Evolutionary conservation across 1,140 invertebrate genomes (phyloP).

Genomic region (Phocides pigmalion): DNA sequence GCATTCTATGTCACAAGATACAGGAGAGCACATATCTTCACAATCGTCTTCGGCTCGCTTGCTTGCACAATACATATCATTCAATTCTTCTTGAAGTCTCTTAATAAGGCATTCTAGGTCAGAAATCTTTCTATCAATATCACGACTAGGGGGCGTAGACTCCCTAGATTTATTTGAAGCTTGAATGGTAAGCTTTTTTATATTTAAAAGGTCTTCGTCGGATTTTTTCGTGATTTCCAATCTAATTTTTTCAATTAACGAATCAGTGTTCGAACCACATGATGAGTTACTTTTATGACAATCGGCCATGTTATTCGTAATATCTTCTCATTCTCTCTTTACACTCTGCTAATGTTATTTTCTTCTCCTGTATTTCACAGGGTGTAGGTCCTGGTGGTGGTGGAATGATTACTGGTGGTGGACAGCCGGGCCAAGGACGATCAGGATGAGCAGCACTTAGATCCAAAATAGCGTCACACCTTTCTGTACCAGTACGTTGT

Average conservation of each 20-base stretch:
- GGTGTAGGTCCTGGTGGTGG: conserved; percentile 47
- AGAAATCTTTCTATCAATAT: conserved; percentile 55
- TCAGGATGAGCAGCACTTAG: conserved; percentile 44
- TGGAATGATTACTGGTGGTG: conserved; percentile 45
- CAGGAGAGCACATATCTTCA: background rate
- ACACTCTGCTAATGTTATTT: conserved; percentile 48
- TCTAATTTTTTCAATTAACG: conserved; percentile 41
- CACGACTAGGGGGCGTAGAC: conserved; percentile 13
- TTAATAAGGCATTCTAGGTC: conserved; percentile 57
- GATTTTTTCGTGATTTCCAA: conserved; percentile 33
- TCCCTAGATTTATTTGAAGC: conserved; percentile 33
- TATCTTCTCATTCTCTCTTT: conserved; percentile 59
- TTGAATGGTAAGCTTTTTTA: conserved; percentile 43
- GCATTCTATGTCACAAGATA: background rate
- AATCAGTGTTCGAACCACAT: conserved; percentile 32
- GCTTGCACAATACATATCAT: conserved; percentile 39
- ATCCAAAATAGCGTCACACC: conserved; percentile 54
- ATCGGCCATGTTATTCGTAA: conserved; percentile 51
- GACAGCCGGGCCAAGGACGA: conserved; percentile 53
- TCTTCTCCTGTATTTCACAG: conserved; percentile 50
- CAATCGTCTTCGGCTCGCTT: conserved; percentile 7
- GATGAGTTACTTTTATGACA: conserved; percentile 15
- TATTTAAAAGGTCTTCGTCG: conserved; percentile 35
- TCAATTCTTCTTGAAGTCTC: conserved; percentile 54
- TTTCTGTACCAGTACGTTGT: conserved; percentile 47